Evolutionary conservation across 2,113 vertebrate species (phyloP), one percentile per base, ranked within the genome.

Genomic region (Pithys albifrons): DNA sequence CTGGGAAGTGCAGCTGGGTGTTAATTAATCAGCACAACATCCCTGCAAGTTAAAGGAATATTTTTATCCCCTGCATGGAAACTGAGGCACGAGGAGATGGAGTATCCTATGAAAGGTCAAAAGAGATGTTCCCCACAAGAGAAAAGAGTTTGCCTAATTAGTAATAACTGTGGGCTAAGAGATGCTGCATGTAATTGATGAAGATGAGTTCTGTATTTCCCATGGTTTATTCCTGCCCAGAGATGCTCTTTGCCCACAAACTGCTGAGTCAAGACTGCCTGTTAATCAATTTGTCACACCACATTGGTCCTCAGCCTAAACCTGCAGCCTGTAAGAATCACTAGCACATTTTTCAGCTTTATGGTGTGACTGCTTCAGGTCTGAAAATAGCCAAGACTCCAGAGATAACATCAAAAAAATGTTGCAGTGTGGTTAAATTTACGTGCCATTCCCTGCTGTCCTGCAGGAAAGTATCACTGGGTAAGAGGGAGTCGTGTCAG

Each of bases 11-110:
- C 72, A 94, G 71, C 67, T 92, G 64, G 65, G 61, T 0, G 1
- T 71, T 84, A 92, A 93, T 92, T 91, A 93, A 92, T 84, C 64
- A 81, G 76, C 48, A 81, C 12, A 64, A 43, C 39, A 81, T 41
- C 73, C 62, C 83, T 92, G 69, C 69, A 69, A 89, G 45, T 59
- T 55, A 84, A 89, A 89, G 48, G 73, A 51, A 7, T 92, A 64
- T 67, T 92, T 91, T 74, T 72, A 82, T 84, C 61, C 64, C 62
- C 25, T 39, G 20, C 52, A 76, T 45, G 48, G 83, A 92, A 96
- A 78, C 57, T 71, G 91, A 95, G 72, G 89, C 61, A 80, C 0
- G 1, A 84, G 75, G 55, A 93, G 92, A 52, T 16, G 37, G 33
- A 59, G 35, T 46, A 48, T 64, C 29, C 74, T 90, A 24, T 5